These are phyloP conservation scores for Chymomyza caudatula DNA, from an alignment of 2,888 invertebrate species.

Conservation along the genomic window DNA sequence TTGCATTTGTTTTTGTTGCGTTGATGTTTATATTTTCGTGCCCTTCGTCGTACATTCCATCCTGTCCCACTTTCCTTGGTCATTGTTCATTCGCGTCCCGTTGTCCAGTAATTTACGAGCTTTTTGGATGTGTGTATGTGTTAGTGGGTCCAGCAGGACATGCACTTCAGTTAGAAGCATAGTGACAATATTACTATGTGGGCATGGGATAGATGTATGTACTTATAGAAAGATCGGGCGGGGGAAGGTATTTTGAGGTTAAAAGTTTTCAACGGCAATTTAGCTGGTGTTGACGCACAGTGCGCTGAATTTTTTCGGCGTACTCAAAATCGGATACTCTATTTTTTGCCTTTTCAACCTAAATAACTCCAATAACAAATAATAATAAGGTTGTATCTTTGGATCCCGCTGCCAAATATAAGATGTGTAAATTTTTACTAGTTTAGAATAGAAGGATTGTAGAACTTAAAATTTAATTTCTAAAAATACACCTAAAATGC, in stretches of 20 bases:
- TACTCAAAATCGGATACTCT: too few species aligned
- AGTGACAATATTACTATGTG: constrained; percentile 48
- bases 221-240: background rate
- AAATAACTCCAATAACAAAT: too few species aligned
- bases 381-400: too few species aligned
- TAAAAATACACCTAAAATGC: too few species aligned
- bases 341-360: too few species aligned
- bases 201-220: constrained; percentile 20
- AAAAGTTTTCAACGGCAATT: constrained; percentile 39
- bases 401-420: too few species aligned
- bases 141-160: constrained; percentile 30
- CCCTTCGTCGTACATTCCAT: background rate
- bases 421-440: too few species aligned
- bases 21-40: constrained; percentile 66
- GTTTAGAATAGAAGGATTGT: too few species aligned
- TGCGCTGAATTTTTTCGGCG: background rate
- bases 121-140: constrained; percentile 54
- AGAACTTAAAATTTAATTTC: too few species aligned
- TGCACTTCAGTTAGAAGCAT: constrained; percentile 40
- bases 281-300: constrained; percentile 12
- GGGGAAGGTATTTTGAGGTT: constrained; percentile 11
- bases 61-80: background rate
- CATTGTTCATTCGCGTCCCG: constrained; percentile 29
- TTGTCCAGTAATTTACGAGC: constrained; percentile 71
- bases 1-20: constrained; percentile 21